Evolutionary conservation across 2,888 invertebrate species (phyloP).

Genomic region (Hololepta plana): DNA sequence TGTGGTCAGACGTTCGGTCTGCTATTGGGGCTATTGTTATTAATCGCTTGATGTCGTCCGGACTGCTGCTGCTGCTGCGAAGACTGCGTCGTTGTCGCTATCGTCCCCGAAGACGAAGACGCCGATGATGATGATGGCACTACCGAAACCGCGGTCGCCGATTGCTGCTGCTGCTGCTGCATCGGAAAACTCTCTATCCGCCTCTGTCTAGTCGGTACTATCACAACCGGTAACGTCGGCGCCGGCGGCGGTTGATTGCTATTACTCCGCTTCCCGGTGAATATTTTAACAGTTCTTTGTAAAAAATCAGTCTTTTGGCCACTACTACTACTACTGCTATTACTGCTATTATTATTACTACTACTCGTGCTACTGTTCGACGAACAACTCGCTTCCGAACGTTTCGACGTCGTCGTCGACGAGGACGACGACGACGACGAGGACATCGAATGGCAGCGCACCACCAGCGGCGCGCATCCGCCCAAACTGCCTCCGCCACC

Average conservation of each 20-base stretch:
- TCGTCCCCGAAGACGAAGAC: background rate
- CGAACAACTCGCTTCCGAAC: conserved; percentile 7
- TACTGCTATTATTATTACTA: background rate
- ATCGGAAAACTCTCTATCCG: conserved; percentile 11
- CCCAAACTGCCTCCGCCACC: too few species aligned
- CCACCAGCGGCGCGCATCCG: conserved; percentile 21
- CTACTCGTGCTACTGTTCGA: conserved; percentile 9
- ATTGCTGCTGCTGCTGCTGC: conserved; percentile 7
- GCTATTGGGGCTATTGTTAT: conserved; percentile 14
- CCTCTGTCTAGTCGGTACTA: conserved; percentile 22
- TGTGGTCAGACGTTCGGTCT: conserved; percentile 26
- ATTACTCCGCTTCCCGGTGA: conserved; percentile 23
- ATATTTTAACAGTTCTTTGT: conserved; percentile 31
- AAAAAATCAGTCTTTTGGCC: conserved; percentile 30
- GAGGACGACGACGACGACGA: conserved; percentile 19
- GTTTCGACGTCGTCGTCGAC: conserved; percentile 14
- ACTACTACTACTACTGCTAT: background rate
- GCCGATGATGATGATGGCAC: conserved; percentile 10
- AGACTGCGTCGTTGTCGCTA: background rate
- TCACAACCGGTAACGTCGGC: conserved; percentile 23
- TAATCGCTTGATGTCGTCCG: background rate
- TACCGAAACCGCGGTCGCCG: conserved; percentile 8
- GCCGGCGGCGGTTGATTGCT: conserved; percentile 18
- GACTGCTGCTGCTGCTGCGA: background rate
- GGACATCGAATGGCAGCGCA: conserved; percentile 28